phyloP scores from a whole-genome alignment of 2,797 vertebrate genomes.

The Pseudochromis fuscus region DNA sequence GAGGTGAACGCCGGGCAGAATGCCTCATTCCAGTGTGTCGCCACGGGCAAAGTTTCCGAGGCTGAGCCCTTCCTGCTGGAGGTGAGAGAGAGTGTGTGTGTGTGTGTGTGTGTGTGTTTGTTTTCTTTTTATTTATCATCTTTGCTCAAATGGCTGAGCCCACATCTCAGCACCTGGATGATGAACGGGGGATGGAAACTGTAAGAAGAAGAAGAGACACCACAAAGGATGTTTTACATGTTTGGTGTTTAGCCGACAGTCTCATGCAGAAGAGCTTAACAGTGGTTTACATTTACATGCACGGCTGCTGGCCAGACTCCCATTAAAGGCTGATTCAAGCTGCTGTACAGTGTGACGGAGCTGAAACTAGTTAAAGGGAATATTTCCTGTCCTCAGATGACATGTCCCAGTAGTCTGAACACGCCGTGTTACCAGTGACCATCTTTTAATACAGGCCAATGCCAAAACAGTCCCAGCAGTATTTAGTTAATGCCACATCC shows the following conservation, averaged over 20 bases:
- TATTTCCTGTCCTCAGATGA: background rate
- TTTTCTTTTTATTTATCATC: conserved; percentile 8
- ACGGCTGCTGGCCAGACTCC: background rate
- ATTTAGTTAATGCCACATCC: background rate
- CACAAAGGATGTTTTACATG: conserved; percentile 16
- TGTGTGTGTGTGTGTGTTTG: background rate
- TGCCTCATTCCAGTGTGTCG: conserved; percentile 97
- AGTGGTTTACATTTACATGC: conserved; percentile 5
- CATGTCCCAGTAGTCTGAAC: background rate
- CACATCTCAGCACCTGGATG: conserved; percentile 16
- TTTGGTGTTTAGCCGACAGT: conserved; percentile 16
- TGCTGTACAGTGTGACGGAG: conserved; percentile 6
- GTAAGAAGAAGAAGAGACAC: conserved; percentile 4
- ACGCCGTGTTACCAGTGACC: background rate
- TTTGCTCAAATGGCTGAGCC: conserved; percentile 1
- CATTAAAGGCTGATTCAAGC: conserved; percentile 12
- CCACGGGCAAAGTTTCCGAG: conserved; percentile 93
- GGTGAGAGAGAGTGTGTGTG: conserved; percentile 69
- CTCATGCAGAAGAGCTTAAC: conserved; percentile 11
- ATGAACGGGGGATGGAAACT: background rate
- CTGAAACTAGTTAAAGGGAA: conserved; percentile 10
- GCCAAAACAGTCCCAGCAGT: background rate
- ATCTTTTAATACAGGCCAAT: background rate
- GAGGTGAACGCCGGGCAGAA: conserved; percentile 99
- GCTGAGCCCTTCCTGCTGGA: conserved; percentile 85